Percentiles rank a stretch among this genome's conserved stretches.
Conservation (phyloP, 2,888 invertebrate species). For the Meteorus cinctellus region DNA sequence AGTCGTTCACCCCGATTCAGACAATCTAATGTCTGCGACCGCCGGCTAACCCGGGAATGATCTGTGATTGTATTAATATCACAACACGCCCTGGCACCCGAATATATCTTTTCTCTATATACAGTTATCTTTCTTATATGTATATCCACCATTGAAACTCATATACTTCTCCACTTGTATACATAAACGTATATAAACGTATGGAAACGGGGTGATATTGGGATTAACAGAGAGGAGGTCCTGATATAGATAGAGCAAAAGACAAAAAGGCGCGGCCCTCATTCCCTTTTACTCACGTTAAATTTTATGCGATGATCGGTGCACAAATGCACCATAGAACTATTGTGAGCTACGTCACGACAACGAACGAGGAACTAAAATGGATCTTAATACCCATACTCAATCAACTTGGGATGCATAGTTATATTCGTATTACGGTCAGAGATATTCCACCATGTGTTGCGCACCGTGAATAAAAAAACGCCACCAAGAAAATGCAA, state of each 20-base stretch:
- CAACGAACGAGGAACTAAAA: slow-evolving; percentile 44
- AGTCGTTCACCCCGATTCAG: slow-evolving; percentile 74
- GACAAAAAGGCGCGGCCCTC: slow-evolving; percentile 39
- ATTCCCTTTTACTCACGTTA: slow-evolving; percentile 37
- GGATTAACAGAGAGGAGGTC: slow-evolving; percentile 40
- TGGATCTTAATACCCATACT: slow-evolving; percentile 26
- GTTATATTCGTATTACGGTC: not conserved
- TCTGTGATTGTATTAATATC: slow-evolving; percentile 74
- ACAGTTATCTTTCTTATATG: not conserved
- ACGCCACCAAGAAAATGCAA: slow-evolving; percentile 27
- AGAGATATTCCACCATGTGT: slow-evolving; percentile 21
- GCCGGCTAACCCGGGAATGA: slow-evolving; percentile 72
- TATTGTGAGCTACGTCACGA: slow-evolving; percentile 49
- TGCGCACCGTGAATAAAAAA: slow-evolving; percentile 8
- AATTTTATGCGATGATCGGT: slow-evolving; percentile 69
- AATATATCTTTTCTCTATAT: slow-evolving; percentile 58
- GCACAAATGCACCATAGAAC: slow-evolving; percentile 44
- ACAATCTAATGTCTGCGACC: slow-evolving; percentile 73
- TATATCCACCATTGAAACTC: slow-evolving; percentile 1
- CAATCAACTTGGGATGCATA: not conserved
- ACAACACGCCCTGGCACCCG: slow-evolving; percentile 69
- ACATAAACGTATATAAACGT: not conserved
- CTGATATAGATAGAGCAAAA: slow-evolving; percentile 37
- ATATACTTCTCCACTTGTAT: slow-evolving; percentile 35
- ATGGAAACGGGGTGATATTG: not conserved